Percentiles rank a stretch among this genome's conserved stretches.
Conservation (phyloP, 2,797 vertebrate genomes). For the Lepilemur ruficaudatus region DNA sequence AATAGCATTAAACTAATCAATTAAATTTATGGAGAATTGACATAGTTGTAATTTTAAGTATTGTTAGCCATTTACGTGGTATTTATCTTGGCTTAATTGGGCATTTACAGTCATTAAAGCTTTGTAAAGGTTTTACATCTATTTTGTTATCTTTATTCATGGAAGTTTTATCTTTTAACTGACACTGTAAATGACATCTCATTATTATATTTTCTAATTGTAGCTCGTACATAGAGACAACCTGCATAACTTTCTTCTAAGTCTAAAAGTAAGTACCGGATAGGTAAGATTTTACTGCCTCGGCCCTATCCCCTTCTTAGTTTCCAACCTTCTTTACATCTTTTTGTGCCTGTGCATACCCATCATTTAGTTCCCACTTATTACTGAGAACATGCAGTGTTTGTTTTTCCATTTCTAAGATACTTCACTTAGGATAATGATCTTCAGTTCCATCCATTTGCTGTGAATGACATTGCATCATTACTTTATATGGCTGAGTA, state of each 20-base stretch:
- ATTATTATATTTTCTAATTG: neutral
- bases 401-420: too few relatives aligned
- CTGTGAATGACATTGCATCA: too few relatives aligned
- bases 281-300: too few relatives aligned
- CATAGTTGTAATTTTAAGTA: neutral
- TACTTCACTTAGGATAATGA: too few relatives aligned
- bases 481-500: too few relatives aligned
- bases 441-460: too few relatives aligned
- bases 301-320: too few relatives aligned
- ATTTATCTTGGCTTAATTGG: neutral
- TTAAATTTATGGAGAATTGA: neutral
- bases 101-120: neutral
- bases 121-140: neutral
- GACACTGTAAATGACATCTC: neutral
- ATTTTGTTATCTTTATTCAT: neutral
- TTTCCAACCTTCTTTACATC: too few relatives aligned
- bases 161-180: neutral
- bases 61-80: neutral
- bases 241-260: neutral
- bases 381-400: too few relatives aligned
- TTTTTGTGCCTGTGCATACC: too few relatives aligned
- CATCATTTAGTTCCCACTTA: too few relatives aligned
- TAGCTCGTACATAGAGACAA: neutral
- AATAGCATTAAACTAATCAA: neutral
- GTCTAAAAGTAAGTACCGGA: neutral